Percentiles rank a stretch among this genome's conserved stretches.
phyloP scores from a whole-genome alignment of 2,888 invertebrate genomes.

The Leucoma salicis region DNA sequence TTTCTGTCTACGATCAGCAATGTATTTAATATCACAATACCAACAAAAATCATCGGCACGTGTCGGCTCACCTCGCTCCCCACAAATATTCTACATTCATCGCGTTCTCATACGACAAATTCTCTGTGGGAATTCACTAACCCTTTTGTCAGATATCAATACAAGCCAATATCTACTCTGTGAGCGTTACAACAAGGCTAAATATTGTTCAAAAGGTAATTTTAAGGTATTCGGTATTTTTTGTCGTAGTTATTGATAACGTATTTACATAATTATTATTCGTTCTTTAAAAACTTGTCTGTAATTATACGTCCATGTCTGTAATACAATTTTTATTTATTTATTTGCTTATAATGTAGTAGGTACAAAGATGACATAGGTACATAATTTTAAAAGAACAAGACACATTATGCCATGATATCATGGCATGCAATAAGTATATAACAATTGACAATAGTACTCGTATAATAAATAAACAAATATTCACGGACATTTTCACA shows the following conservation, averaged over 20 bases:
- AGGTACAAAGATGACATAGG: no score
- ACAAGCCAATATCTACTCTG: slow-evolving; percentile 13
- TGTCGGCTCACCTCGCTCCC: slow-evolving; percentile 23
- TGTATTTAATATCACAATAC: background rate
- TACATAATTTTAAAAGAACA: no score
- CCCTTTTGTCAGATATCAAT: background rate
- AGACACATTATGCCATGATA: no score
- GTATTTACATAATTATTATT: slow-evolving; percentile 8
- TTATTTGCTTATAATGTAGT: no score
- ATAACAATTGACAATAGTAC: no score
- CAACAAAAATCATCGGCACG: slow-evolving; percentile 19
- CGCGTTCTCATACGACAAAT: slow-evolving; percentile 49
- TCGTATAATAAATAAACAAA: no score
- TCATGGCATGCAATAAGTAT: no score
- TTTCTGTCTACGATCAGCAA: no score
- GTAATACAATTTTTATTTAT: no score
- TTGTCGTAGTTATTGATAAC: background rate
- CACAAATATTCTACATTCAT: slow-evolving; percentile 42
- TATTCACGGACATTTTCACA: no score
- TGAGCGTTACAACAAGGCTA: background rate
- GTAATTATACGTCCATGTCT: no score
- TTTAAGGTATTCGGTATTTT: background rate
- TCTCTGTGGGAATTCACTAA: slow-evolving; percentile 30
- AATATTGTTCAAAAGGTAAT: background rate
- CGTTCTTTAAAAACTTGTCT: no score